Conservation (phyloP, 1,140 invertebrate species). For the Caerostris extrusa region DNA sequence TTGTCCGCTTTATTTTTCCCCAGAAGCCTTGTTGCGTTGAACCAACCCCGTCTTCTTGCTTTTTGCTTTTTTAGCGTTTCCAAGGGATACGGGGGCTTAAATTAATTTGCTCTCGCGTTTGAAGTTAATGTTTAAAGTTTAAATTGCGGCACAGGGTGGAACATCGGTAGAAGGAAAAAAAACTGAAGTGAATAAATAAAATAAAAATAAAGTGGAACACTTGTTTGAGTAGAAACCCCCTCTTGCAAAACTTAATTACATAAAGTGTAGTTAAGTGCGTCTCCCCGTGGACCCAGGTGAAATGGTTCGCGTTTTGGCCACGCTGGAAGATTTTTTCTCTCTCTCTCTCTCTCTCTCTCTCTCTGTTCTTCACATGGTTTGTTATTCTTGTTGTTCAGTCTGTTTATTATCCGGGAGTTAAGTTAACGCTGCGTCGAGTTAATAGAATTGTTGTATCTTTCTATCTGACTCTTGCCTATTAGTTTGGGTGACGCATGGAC, state of each 20-base stretch:
- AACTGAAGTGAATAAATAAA: not conserved
- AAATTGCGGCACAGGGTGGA: conserved; percentile 14
- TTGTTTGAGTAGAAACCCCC: not conserved
- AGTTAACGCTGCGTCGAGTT: not conserved
- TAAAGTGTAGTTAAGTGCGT: conserved; percentile 16
- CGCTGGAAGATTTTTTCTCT: not conserved
- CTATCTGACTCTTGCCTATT: not conserved
- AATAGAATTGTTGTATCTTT: not conserved
- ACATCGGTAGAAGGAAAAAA: not conserved
- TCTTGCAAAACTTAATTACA: conserved; percentile 19
- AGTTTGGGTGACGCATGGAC: not conserved
- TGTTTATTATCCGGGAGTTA: not conserved
- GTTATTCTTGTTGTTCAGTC: not conserved
- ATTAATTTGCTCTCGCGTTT: conserved; percentile 16
- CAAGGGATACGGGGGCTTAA: not conserved
- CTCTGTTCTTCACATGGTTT: not conserved
- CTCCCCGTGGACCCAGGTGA: not conserved
- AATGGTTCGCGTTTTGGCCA: not conserved
- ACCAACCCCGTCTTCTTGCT: not conserved
- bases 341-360: not conserved
- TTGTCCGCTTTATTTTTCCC: not conserved
- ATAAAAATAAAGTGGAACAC: conserved; percentile 25
- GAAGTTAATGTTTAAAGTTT: conserved; percentile 29
- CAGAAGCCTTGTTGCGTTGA: not conserved
- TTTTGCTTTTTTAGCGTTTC: conserved; percentile 14